Evolutionary conservation across 2,797 vertebrate species (phyloP).

Genomic region (Acanthurus tractus): DNA sequence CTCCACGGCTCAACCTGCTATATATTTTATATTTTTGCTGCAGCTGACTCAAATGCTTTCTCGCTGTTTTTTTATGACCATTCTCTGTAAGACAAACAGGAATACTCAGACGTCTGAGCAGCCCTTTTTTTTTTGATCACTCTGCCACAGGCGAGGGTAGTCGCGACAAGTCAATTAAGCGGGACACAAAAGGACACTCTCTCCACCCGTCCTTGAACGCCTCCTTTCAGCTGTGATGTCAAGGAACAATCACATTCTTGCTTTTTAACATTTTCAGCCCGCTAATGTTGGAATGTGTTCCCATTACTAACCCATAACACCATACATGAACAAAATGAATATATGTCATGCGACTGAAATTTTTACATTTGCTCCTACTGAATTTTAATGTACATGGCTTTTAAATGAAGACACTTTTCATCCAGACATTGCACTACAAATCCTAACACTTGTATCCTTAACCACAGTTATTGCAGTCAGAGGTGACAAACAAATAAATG

Average conservation of each 20-base stretch:
- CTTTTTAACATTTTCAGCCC: conserved; percentile 9
- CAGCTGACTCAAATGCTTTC: conserved; percentile 33
- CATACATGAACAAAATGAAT: conserved; percentile 22
- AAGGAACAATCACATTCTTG: conserved; percentile 50
- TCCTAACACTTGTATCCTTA: conserved; percentile 18
- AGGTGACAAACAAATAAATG: conserved; percentile 42
- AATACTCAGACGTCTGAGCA: not conserved
- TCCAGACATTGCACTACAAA: conserved; percentile 4
- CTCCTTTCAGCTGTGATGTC: conserved; percentile 59
- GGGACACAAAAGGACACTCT: conserved; percentile 55
- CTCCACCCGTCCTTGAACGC: conserved; percentile 47
- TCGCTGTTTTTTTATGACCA: conserved; percentile 35
- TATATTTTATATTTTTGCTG: conserved; percentile 62
- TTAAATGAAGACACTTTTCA: conserved; percentile 3
- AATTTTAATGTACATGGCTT: not conserved
- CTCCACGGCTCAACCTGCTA: conserved; percentile 49
- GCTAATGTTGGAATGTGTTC: conserved; percentile 2
- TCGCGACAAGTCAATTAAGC: conserved; percentile 41
- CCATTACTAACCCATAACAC: not conserved
- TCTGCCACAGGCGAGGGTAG: conserved; percentile 20
- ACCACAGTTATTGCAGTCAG: conserved; percentile 24
- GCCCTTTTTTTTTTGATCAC: conserved; percentile 24
- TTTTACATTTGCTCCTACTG: not conserved
- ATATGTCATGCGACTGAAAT: not conserved
- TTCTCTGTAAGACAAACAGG: conserved; percentile 35